phyloP scores from a whole-genome alignment of 37 sponge, comb jelly and placozoan species.

The Bolinopsis microptera region DNA sequence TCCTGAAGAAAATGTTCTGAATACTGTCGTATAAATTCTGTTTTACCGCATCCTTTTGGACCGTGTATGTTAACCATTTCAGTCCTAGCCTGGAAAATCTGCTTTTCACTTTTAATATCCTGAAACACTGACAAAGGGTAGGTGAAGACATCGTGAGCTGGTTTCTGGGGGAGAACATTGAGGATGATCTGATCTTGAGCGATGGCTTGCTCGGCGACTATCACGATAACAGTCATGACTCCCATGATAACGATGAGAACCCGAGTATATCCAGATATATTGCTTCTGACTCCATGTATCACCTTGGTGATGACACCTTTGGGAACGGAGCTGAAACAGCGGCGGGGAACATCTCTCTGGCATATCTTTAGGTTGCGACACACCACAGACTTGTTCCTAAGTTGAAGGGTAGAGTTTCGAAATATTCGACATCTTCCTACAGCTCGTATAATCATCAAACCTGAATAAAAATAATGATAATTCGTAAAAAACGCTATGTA shows the following conservation, averaged over 20 bases:
- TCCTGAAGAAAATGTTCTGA: conserved; percentile 14
- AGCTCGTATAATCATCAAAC: conserved; percentile 13
- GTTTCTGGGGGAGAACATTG: conserved; percentile 31
- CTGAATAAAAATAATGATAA: background rate
- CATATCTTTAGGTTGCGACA: background rate
- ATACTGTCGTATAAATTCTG: conserved; percentile 51
- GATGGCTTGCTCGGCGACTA: conserved; percentile 40
- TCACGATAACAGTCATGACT: conserved; percentile 26
- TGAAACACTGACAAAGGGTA: conserved; percentile 20
- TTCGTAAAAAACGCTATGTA: background rate
- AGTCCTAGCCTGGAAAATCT: background rate
- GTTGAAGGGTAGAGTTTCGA: background rate
- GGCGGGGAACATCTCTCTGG: background rate
- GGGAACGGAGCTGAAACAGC: background rate
- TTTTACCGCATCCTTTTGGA: conserved; percentile 43
- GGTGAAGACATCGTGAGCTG: background rate
- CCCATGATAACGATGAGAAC: conserved; percentile 54
- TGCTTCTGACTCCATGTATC: background rate
- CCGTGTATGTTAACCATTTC: background rate
- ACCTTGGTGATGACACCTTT: background rate
- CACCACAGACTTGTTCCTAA: background rate
- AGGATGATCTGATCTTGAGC: conserved; percentile 14
- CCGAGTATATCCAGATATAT: conserved; percentile 58
- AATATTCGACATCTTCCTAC: background rate
- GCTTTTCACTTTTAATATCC: background rate